Evolutionary conservation across 1,140 invertebrate genomes (phyloP).

Genomic region (Drosophila malerkotliana): DNA sequence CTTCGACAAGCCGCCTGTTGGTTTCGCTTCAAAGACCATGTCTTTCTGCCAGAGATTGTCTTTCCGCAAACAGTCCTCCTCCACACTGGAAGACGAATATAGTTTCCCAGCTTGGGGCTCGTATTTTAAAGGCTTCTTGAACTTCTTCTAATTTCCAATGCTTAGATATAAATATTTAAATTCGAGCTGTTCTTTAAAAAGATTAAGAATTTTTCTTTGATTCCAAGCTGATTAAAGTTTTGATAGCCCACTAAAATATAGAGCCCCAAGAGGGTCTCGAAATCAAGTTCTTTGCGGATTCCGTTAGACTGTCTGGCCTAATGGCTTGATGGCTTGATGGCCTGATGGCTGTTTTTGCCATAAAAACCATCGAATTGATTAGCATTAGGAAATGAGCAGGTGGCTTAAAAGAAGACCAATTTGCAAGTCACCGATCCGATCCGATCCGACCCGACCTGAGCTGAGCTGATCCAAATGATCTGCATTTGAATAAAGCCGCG

Average conservation of each 20-base stretch:
- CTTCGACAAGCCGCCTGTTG: background rate
- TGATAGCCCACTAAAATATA: background rate
- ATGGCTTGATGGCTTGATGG: background rate
- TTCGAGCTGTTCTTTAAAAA: no score
- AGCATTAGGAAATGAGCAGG: slow-evolving; percentile 42
- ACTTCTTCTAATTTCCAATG: no score
- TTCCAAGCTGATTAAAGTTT: background rate
- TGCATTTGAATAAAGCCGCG: background rate
- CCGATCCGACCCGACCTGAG: background rate
- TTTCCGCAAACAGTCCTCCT: no score
- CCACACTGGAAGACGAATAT: no score
- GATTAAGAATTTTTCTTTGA: background rate
- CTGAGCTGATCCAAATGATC: slow-evolving; percentile 3
- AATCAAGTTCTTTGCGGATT: slow-evolving; percentile 9
- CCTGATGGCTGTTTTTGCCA: slow-evolving; percentile 6
- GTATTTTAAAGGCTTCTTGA: no score
- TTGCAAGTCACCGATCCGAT: slow-evolving; percentile 23
- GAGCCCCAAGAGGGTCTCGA: background rate
- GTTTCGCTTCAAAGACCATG: no score
- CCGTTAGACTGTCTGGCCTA: background rate
- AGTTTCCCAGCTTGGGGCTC: no score
- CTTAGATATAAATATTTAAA: no score
- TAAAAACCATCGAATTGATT: slow-evolving; percentile 28
- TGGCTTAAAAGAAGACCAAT: slow-evolving; percentile 8
- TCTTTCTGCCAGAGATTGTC: no score